Evolutionary conservation across 2,888 invertebrate species (phyloP), one percentile per base, ranked within the genome.

Genomic region (Hermodice carunculata): DNA sequence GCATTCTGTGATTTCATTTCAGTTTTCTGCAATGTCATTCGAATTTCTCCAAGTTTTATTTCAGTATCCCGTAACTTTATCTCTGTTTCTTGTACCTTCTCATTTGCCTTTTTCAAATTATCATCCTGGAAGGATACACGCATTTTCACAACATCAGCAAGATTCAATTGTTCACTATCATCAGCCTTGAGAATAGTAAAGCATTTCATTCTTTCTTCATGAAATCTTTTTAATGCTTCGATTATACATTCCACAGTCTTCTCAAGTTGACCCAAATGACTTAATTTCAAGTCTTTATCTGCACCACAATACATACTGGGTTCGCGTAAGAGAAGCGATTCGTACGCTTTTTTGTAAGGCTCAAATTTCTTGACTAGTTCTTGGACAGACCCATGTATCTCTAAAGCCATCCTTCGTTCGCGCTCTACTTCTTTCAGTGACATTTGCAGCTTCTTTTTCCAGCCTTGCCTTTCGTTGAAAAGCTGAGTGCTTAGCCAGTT

Each of bases 351-450:
- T 11, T 11, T 44, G 32, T 22, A 6, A 26, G 6, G 28, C 57
- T 44, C 46, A 26, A 59, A 19, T 8, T 43, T 22, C 17, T 26
- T 34, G 24, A 44, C 53, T n/a, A 64, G 28, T 6, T 75, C 75
- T 42, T 76, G 74, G 17, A 76, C 61, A 3, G 64, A 46, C 14
- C 59, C 61, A 31, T 76, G 71, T 22, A 71, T 71, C 28, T 73
- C 74, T 22, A 81, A 59, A 0, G 76, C 70, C 49, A 75, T 67
- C 46, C 74, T 77, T 2, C 81, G 61, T 44, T 81, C 75, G 4
- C 51, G 72, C 56, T 83, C 81, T 4, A 80, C 76, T 69, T 81
- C 79, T 37, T 78, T 75, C 76, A 82, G 70, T 5, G 81, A 78
- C 52, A 76, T 75, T 17, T 77, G 71, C 3, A 81, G 76, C 63